phyloP scores from a whole-genome alignment of 2,797 vertebrate genomes.

The Peromyscus aztecus region DNA sequence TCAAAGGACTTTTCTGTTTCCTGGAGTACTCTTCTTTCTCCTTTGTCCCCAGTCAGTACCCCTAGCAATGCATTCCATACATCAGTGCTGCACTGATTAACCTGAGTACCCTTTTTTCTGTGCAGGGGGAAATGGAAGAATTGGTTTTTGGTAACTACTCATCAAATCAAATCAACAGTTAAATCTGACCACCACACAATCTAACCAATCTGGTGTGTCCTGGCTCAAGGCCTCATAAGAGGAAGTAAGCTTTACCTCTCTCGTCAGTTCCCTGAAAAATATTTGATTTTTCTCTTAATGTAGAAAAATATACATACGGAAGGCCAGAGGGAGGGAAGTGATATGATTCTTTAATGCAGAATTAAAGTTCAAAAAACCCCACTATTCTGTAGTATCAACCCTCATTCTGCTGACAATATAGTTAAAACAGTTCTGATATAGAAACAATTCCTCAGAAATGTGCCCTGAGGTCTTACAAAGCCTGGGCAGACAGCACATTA shows the following conservation, averaged over 20 bases:
- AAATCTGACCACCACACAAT: neutral
- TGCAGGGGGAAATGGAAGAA: neutral
- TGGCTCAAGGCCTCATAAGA: neutral
- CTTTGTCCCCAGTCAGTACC: neutral
- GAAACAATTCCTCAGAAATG: neutral
- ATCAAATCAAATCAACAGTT: neutral
- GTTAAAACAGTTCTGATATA: neutral
- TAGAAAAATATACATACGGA: neutral
- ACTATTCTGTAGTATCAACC: neutral
- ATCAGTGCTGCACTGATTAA: neutral
- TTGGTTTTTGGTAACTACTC: neutral
- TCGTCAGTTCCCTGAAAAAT: neutral
- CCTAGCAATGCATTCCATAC: neutral
- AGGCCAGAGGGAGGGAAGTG: neutral
- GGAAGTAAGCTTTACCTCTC: neutral
- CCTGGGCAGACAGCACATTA: neutral
- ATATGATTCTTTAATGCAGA: neutral
- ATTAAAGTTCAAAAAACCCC: neutral
- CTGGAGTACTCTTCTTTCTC: neutral
- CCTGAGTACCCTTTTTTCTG: neutral
- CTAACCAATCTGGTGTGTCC: neutral
- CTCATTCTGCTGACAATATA: neutral
- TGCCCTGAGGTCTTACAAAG: neutral
- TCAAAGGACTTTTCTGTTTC: slow-evolving; percentile 24
- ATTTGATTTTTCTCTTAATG: neutral